Evolutionary conservation across 2,113 vertebrate genomes (phyloP).

Genomic region (Hemiprocne comata): DNA sequence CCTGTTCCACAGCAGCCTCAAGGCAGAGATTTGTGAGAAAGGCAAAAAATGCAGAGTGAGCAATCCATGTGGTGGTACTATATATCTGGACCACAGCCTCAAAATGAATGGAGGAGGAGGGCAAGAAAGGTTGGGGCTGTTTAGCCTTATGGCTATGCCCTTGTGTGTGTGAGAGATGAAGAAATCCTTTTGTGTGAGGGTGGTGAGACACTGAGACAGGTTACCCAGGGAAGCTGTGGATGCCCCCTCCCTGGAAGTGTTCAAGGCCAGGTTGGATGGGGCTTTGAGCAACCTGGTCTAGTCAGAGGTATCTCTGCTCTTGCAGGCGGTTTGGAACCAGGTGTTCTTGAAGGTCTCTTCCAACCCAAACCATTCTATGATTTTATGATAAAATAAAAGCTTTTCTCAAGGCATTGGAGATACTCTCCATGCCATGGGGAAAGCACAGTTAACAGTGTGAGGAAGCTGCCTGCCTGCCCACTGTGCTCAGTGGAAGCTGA

Average conservation of each 20-base stretch:
- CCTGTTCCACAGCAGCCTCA: background rate
- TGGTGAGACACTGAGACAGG: too few relatives aligned
- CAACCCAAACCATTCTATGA: too few relatives aligned
- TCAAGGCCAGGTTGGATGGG: too few relatives aligned
- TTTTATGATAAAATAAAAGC: background rate
- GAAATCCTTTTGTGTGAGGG: background rate
- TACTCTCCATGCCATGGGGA: fast-evolving
- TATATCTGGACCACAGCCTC: background rate
- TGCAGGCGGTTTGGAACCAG: too few relatives aligned
- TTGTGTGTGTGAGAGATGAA: background rate
- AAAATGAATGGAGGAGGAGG: background rate
- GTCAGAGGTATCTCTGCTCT: too few relatives aligned
- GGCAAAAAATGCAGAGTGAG: background rate
- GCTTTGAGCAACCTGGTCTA: too few relatives aligned
- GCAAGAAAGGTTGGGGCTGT: background rate
- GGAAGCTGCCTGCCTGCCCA: background rate
- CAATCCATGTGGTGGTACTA: background rate
- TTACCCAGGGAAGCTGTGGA: too few relatives aligned
- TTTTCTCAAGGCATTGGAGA: background rate
- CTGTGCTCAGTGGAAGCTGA: background rate
- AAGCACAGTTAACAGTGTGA: background rate
- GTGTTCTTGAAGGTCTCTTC: too few relatives aligned
- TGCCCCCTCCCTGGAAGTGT: too few relatives aligned
- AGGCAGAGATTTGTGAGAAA: background rate
- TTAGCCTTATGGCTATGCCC: background rate